Base-by-base conservation (phyloP, 2,797 vertebrate genomes). In the Odontamblyopus rebecca region DNA sequence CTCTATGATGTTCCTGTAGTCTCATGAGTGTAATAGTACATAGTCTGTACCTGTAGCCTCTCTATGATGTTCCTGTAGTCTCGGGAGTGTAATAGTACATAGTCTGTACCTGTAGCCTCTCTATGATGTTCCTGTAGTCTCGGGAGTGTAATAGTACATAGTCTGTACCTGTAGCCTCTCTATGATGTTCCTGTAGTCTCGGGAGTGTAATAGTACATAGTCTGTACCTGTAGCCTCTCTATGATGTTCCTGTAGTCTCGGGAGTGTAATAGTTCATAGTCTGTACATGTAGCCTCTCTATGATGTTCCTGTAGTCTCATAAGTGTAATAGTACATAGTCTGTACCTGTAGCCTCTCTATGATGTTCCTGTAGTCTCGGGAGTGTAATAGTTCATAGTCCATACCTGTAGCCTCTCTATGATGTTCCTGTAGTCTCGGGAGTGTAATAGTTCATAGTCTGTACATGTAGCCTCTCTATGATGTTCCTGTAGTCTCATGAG, bases 51-150 rank as follows among this genome's bases (percentile, higher is more conserved):
- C 97, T 99, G 98, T 0, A 99, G 68, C 73, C 98, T 92, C 91
- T 99, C 98, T 0, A 99, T 99, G 82, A 99, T 99, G 85, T 99
- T 99, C 50, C 98, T 94, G 84, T 99, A 99, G 90, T 99, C 98
- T 30, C 96, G 85, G 26, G 97, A 99, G 8, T n/a, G n/a, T 35
- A 6, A 35, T 5, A 35, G 32, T 35, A 35, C 32, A 23, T 23
- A 35, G 32, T 5, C 5, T 35, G 32, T 35, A 35, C 98, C 97
- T 99, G 98, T 0, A 99, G 68, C 73, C 98, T 92, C 91, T 99
- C 98, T 0, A 99, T 99, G 82, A 99, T 99, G 85, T 99, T 99
- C 50, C 98, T 94, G 83, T 99, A 99, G 89, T 99, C 98, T 29
- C 96, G 85, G 26, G 97, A 99, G 7, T 35, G 4, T 35, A 35